Percentiles rank a stretch among this genome's conserved stretches.
phyloP scores from a whole-genome alignment of 2,888 invertebrate species.

The Pristionchus fissidentatus region DNA sequence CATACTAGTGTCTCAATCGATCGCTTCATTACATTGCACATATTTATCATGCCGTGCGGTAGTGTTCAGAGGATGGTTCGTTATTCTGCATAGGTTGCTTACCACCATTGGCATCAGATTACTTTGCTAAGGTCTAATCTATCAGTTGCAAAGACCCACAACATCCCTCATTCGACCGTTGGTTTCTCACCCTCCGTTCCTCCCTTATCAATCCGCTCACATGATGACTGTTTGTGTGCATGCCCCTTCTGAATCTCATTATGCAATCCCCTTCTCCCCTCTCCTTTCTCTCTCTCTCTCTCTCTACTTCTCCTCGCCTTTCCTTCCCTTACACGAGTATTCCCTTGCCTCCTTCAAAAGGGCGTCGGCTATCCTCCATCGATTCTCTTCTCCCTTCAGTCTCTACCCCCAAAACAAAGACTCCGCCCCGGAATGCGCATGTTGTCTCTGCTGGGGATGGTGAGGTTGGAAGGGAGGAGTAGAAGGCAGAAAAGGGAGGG shows the following conservation, averaged over 20 bases:
- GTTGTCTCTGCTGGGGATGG: constrained; percentile 5
- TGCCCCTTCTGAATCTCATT: constrained; percentile 5
- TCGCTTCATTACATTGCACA: not conserved
- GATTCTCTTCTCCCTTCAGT: constrained; percentile 5
- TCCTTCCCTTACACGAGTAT: not conserved
- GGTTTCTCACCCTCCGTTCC: not conserved
- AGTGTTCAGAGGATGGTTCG: no score
- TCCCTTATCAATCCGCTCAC: constrained; percentile 33
- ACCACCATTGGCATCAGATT: no score
- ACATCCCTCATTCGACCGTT: no score
- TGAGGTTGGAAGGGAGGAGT: constrained; percentile 10
- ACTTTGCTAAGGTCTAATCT: no score
- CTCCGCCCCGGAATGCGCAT: constrained; percentile 26
- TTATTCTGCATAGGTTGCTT: no score
- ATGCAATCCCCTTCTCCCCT: not conserved
- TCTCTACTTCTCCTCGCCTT: constrained; percentile 8
- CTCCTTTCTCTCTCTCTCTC: not conserved
- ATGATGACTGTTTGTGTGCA: constrained; percentile 29
- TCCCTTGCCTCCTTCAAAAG: constrained; percentile 28
- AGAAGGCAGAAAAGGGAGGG: not conserved
- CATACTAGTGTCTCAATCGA: not conserved
- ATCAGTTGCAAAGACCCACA: no score
- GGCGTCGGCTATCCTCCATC: constrained; percentile 32
- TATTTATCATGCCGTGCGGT: not conserved
- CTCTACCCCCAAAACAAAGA: not conserved